These are phyloP conservation scores for Potamilus streckersoni DNA, from an alignment of 1,140 invertebrate species.

Conservation along the genomic window DNA sequence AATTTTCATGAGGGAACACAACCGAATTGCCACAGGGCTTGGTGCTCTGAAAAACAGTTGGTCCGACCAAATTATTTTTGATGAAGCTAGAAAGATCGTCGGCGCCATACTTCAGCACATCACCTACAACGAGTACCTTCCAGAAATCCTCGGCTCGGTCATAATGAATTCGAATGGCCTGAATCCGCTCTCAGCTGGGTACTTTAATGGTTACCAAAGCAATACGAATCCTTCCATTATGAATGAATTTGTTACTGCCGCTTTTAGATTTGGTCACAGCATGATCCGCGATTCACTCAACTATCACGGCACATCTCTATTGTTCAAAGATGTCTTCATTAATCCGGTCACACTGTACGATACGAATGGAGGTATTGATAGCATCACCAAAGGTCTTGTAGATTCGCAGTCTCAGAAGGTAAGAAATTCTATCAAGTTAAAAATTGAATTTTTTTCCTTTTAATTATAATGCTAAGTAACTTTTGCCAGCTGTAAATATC, in stretches of 20 bases:
- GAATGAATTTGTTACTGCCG: constrained; percentile 96
- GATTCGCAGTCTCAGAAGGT: constrained; percentile 6
- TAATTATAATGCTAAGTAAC: too few relatives aligned
- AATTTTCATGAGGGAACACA: constrained; percentile 95
- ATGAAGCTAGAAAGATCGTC: constrained; percentile 85
- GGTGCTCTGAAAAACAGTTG: constrained; percentile 85
- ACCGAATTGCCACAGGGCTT: constrained; percentile 84
- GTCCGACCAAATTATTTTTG: constrained; percentile 78
- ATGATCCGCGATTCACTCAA: constrained; percentile 73
- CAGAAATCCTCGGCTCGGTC: constrained; percentile 72
- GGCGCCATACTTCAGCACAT: constrained; percentile 86
- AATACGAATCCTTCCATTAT: constrained; percentile 85
- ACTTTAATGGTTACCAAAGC: constrained; percentile 75
- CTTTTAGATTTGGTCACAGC: constrained; percentile 94
- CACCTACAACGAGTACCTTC: constrained; percentile 87
- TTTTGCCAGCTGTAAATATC: too few relatives aligned
- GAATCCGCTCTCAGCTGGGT: not conserved
- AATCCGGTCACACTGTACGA: constrained; percentile 17
- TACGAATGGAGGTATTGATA: constrained; percentile 6
- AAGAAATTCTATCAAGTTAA: constrained; percentile 4
- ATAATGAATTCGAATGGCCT: constrained; percentile 19
- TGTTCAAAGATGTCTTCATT: constrained; percentile 17
- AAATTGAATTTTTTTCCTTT: too few relatives aligned
- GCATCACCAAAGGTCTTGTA: constrained; percentile 15
- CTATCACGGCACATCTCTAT: not conserved